A percentile compares a stretch with the other conserved stretches of the same genome.
phyloP scores from a whole-genome alignment of 2,888 invertebrate genomes.

The Amitus sp. region DNA sequence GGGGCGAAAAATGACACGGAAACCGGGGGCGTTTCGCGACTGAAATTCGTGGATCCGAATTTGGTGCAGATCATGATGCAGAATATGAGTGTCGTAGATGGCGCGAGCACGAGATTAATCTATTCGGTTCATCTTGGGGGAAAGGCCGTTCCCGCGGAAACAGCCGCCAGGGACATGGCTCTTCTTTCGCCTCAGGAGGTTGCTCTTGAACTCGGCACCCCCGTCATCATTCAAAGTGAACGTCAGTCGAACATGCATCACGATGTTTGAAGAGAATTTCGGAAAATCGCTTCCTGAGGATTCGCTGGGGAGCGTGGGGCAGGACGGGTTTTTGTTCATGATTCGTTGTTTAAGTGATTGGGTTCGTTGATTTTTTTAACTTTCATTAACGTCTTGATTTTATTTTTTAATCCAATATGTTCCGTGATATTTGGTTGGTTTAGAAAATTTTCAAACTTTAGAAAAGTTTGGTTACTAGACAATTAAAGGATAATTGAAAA shows the following conservation, averaged over 20 bases:
- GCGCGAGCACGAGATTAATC: conserved; percentile 67
- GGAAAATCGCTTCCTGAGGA: no score
- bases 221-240: conserved; percentile 84
- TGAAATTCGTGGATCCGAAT: conserved; percentile 20
- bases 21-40: not conserved
- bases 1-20: not conserved
- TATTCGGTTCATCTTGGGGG: conserved; percentile 85
- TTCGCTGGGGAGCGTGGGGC: no score
- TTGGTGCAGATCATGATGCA: conserved; percentile 62
- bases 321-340: no score
- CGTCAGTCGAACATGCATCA: conserved; percentile 71
- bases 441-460: no score
- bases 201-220: conserved; percentile 77
- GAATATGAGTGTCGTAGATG: conserved; percentile 53
- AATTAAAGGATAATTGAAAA: no score
- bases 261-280: no score
- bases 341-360: no score
- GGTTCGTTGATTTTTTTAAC: no score
- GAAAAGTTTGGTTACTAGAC: no score
- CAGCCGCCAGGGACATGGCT: conserved; percentile 85
- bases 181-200: conserved; percentile 83
- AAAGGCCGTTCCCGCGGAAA: conserved; percentile 81
- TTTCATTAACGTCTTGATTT: no score
- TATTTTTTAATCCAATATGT: no score
- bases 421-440: no score